Base-by-base conservation (phyloP, 1,140 invertebrate species). In the Trissolcus basalis region DNA sequence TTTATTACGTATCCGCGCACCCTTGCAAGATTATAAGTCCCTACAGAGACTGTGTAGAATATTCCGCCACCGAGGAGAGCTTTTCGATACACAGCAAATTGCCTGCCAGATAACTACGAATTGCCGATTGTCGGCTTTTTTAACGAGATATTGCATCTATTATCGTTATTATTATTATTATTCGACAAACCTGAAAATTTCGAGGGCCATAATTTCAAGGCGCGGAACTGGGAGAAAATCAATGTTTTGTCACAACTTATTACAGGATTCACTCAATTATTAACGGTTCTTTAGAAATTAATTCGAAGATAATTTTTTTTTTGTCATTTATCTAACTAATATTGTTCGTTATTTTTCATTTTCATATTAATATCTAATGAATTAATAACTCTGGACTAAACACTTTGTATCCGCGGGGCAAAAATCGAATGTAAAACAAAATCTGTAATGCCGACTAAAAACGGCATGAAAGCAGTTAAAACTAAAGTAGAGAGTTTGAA, bases 1-100 rank as follows among this genome's bases (percentile, higher is more conserved):
- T 82, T 83, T 80, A 83, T 83, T 79, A 76, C 59, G 75, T 77
- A 76, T 72, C 67, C 51, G 50, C 35, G 61, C 65, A 73, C 75
- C 63, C 65, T 81, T 45, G 63, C 55, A 69, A 77, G 71, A 80
- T 81, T 78, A 56, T 36, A 67, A 79, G 80, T 78, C 65, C 58
- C 70, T 74, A 70, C 19, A 27, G 6, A 27, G 19, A 6, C 69
- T 75, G 50, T 41, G 50, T 48, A 44, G 50, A 48, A 72, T 76
- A 78, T 70, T 76, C 67, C 58, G 39, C 50, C 50, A 53, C 56
- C 49, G 32, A 45, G 50, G 47, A 61, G 47, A 61, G 51, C 45
- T 58, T 70, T 63, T 47, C 60, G 56, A 75, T 79, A 63, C 51
- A 64, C 51, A 19, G 55, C 50, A 71, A 67, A 76, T 79, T 80